phyloP scores from a whole-genome alignment of 2,888 invertebrate species.

The Drepanosiphum platanoidis region DNA sequence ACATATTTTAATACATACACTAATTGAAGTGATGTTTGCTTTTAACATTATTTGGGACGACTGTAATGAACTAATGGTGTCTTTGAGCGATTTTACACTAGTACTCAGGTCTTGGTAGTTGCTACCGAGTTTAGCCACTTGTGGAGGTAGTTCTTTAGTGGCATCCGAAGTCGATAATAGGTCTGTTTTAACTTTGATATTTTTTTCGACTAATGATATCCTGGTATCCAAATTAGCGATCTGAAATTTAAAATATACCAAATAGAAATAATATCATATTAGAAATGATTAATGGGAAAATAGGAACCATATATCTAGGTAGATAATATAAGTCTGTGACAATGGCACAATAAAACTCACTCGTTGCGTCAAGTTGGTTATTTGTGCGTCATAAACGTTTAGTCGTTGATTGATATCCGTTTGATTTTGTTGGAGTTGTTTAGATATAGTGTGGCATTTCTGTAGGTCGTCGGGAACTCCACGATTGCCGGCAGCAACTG shows the following conservation, averaged over 20 bases:
- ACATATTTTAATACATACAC: conserved; percentile 64
- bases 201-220: conserved; percentile 71
- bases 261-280: conserved; percentile 1
- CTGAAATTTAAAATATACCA: conserved; percentile 65
- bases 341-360: conserved; percentile 65
- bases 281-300: not conserved
- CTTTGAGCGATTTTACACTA: conserved; percentile 67
- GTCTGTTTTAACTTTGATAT: conserved; percentile 72
- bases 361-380: conserved; percentile 71
- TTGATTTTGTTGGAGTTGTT: conserved; percentile 76
- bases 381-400: conserved; percentile 71
- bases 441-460: conserved; percentile 77
- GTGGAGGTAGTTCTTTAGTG: conserved; percentile 71
- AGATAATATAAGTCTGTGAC: not conserved
- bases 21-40: conserved; percentile 65
- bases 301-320: not conserved
- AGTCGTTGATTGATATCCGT: conserved; percentile 73
- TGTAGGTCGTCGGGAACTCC: conserved; percentile 78
- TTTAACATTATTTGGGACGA: conserved; percentile 63
- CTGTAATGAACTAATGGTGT: conserved; percentile 65
- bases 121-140: conserved; percentile 73
- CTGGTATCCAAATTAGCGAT: conserved; percentile 69
- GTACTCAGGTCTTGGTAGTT: conserved; percentile 70
- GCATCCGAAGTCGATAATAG: conserved; percentile 72
- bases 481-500: conserved; percentile 76